phyloP scores from a whole-genome alignment of 1,140 invertebrate species.

The Aphelinus certus region DNA sequence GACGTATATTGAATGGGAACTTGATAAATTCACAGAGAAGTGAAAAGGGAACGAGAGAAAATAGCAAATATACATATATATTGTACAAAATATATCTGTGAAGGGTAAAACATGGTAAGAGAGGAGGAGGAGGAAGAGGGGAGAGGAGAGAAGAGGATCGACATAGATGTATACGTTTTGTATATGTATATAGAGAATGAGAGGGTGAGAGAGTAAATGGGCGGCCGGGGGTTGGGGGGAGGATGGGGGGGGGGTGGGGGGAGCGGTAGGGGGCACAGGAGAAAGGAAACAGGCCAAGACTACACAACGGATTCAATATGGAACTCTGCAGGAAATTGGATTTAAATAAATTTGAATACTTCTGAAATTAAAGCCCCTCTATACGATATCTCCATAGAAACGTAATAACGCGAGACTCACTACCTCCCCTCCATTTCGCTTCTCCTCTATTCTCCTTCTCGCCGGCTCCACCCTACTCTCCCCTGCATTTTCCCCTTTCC shows the following conservation, averaged over 20 bases:
- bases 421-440: constrained; percentile 12
- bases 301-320: constrained; percentile 55
- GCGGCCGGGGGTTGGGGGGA: constrained; percentile 43
- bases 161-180: constrained; percentile 1
- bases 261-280: constrained; percentile 33
- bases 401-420: constrained; percentile 56
- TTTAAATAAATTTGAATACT: constrained; percentile 65
- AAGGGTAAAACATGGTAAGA: constrained; percentile 14
- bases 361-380: constrained; percentile 64
- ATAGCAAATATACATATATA: not conserved
- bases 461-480: constrained; percentile 12
- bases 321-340: constrained; percentile 60
- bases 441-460: not conserved
- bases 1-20: constrained; percentile 20
- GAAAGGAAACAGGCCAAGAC: constrained; percentile 34
- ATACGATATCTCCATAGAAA: constrained; percentile 61
- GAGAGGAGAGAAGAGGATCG: not conserved
- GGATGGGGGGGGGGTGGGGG: constrained; percentile 35
- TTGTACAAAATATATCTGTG: constrained; percentile 4
- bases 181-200: constrained; percentile 12
- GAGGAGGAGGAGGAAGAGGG: constrained; percentile 36
- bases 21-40: constrained; percentile 14
- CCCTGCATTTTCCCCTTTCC: not conserved
- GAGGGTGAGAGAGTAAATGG: constrained; percentile 21
- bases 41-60: constrained; percentile 12